Evolutionary conservation across 1,140 invertebrate species (phyloP), one percentile per base, ranked within the genome.

Genomic region (Trichonephila clavata): DNA sequence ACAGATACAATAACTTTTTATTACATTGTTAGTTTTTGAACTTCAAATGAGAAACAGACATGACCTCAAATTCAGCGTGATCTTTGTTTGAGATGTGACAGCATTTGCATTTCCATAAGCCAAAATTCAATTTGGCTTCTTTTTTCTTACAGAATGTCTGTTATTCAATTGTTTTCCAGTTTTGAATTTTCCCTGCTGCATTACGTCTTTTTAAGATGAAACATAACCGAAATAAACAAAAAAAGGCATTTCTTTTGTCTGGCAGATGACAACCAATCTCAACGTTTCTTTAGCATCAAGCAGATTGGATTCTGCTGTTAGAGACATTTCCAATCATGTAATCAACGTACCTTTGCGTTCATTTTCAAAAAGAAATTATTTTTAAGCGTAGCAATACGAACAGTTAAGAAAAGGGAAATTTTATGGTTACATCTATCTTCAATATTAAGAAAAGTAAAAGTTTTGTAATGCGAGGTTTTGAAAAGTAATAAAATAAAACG

Each of bases 291-390:
- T 68, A 88, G 43, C 63, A 39, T 57, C 21, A 18, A 71, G 39
- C 13, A 68, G 86, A 88, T 68, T 71, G 86, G 68, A 68, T 68
- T 68, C 86, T 50, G 61, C 61, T 88, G 32, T 3, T 57, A 13
- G 39, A 18, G 39, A 68, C 63, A 88, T 88, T 39, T 57, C 43
- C 68, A 88, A 88, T 63, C 63, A 71, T n/a, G 21, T 88, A 68
- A 88, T 88, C 63, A 88, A 27, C 20, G 59, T 24, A 43, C 32
- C 27, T 88, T 50, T 24, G 8, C 86, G 43, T 8, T 50, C 63
- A 68, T 65, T 88, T 57, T 27, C 86, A 18, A 50, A 10, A 57
- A 39, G 43, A 63, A 50, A 57, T 43, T 32, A 20, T 63, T 61
- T 63, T 21, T 60, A 8, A 13, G 43, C n/a, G 2, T 18, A 4